Base-by-base conservation (phyloP, 1,140 invertebrate species). In the Neodiprion pinetum region DNA sequence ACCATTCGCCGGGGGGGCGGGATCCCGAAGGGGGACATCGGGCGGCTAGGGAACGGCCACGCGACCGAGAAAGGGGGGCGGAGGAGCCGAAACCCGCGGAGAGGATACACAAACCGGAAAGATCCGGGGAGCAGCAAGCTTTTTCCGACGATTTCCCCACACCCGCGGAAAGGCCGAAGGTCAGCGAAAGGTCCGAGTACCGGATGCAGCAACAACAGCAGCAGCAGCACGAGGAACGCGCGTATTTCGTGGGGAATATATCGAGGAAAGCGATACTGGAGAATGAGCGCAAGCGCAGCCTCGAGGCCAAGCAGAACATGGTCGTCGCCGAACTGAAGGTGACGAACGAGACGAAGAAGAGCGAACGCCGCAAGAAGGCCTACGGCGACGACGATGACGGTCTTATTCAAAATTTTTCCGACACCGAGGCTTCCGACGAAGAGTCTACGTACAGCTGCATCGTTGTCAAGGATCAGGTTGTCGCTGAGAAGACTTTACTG, bases 371-470 rank as follows among this genome's bases (percentile, higher is more conserved):
- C 87, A 86, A 87, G 23, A 88, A 90, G 70, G 87, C 82, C 75
- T 90, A 91, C 65, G 90, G 88, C 0, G 90, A 91, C 8, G 91
- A 91, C 74, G 86, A 86, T 65, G 87, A 87, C 69, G 86, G 86
- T 23, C 75, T 88, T 11, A 88, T 87, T 8, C 83, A 84, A 74
- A 86, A 83, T 50, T 86, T 84, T 48, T 89, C 86, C 2, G 88
- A 89, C 74, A 88, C 84, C 0, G 92, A 93, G 78, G 89, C 89
- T 0, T 89, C 89, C 7, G 90, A 90, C 71, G 90, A 91, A 70
- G 92, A 94, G 76, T 91, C 92, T 23, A 92, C 92, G 70, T 92
- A 92, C 76, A 92, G 91, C 72, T 91, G 91, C 79, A 87, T 88
- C 71, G 83, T 89, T 70, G 83, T 90, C 74, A 83, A 90, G 83